phyloP scores from a whole-genome alignment of 2,888 invertebrate genomes.

The Onthophagus sagittarius region DNA sequence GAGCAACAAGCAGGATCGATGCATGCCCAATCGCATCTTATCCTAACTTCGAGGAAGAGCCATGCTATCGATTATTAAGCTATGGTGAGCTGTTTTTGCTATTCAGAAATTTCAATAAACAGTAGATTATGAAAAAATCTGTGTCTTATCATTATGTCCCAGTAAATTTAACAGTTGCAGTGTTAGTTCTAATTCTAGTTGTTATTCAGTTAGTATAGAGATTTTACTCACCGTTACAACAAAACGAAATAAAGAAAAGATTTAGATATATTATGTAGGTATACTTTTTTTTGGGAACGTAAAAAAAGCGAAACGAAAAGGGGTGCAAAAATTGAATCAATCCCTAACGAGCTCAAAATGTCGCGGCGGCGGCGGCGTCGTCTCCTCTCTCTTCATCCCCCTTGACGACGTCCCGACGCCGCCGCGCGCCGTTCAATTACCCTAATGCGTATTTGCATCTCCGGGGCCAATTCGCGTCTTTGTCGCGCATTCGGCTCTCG shows the following conservation, averaged over 20 bases:
- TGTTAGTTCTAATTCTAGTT: too few species aligned
- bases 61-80: too few species aligned
- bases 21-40: too few species aligned
- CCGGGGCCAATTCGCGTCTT: conserved; percentile 37
- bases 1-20: too few species aligned
- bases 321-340: conserved; percentile 8
- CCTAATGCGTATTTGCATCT: conserved; percentile 52
- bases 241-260: background rate
- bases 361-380: background rate
- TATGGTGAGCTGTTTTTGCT: too few species aligned
- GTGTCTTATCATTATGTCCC: too few species aligned
- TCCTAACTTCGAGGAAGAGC: too few species aligned
- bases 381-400: background rate
- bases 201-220: too few species aligned
- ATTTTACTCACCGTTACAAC: too few species aligned
- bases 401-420: background rate
- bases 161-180: too few species aligned
- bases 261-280: background rate
- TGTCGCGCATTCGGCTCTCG: conserved; percentile 42
- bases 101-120: too few species aligned
- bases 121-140: too few species aligned
- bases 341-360: conserved; percentile 11
- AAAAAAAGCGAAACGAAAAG: background rate
- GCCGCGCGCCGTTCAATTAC: conserved; percentile 45
- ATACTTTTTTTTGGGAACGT: background rate